These are phyloP conservation scores for Clunio marinus DNA, from an alignment of 2,888 invertebrate species.

Conservation along the genomic window DNA sequence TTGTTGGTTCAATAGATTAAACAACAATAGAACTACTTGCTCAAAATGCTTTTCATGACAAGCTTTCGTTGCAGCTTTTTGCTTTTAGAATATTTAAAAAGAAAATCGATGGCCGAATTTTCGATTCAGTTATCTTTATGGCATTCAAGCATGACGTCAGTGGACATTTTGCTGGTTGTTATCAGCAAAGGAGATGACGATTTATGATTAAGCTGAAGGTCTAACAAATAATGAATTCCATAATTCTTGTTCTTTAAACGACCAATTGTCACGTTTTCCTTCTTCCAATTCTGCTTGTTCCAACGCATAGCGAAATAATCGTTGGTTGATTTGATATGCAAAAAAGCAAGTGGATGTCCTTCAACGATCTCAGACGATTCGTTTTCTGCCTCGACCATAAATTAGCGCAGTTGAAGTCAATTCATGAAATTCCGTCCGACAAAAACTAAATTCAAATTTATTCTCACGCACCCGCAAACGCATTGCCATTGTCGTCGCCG, in stretches of 20 bases:
- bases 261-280: slow-evolving; percentile 21
- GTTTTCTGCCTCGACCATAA: background rate
- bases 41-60: too few species aligned
- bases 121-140: background rate
- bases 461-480: slow-evolving; percentile 3
- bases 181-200: slow-evolving; percentile 3
- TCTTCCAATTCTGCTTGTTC: background rate
- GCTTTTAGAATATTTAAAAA: background rate
- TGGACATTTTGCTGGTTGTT: background rate
- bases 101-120: slow-evolving; percentile 16
- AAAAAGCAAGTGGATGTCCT: background rate
- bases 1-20: slow-evolving; percentile 25
- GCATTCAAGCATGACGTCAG: background rate
- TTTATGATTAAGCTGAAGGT: background rate
- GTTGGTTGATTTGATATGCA: too few species aligned
- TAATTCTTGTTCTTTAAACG: background rate
- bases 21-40: background rate
- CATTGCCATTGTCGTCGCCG: too few species aligned
- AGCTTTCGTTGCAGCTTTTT: too few species aligned
- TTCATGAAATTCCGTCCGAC: background rate
- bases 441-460: slow-evolving; percentile 17
- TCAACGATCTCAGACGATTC: background rate
- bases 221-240: background rate
- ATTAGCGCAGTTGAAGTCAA: background rate
- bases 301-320: background rate